These are phyloP conservation scores for Martes martes DNA, from an alignment of 2,113 vertebrate species.

Conservation along the genomic window DNA sequence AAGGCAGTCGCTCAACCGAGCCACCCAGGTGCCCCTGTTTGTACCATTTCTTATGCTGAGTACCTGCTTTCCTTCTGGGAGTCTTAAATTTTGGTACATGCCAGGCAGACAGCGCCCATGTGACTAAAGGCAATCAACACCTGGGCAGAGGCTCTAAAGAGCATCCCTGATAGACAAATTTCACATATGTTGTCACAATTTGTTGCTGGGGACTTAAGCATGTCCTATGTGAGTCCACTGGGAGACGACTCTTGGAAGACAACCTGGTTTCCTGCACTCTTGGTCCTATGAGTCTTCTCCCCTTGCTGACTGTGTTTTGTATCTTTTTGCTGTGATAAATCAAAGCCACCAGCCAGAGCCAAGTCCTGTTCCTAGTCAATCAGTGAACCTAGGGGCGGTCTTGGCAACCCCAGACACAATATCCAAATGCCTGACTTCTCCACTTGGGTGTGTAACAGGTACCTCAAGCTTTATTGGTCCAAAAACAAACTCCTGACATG, in stretches of 20 bases:
- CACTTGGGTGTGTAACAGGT: neutral
- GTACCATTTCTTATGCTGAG: neutral
- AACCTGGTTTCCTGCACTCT: neutral
- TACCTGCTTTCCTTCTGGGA: neutral
- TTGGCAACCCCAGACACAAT: neutral
- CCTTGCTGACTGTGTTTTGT: neutral
- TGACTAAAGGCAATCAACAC: neutral
- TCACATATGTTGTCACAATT: neutral
- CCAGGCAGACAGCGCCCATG: neutral
- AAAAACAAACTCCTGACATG: neutral
- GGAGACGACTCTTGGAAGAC: neutral
- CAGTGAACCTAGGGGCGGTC: neutral
- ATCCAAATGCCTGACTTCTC: neutral
- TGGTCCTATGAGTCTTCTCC: neutral
- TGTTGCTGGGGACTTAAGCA: neutral
- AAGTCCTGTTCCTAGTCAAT: neutral
- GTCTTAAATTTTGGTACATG: neutral
- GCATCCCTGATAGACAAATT: neutral
- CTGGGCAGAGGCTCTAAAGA: neutral
- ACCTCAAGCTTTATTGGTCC: neutral
- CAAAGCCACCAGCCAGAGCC: neutral
- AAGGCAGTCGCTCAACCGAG: too few species aligned
- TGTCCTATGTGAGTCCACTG: neutral
- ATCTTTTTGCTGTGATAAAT: neutral
- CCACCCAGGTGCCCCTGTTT: neutral